These are phyloP conservation scores for Sebastolobus alascanus DNA, from an alignment of 2,797 vertebrate genomes.

Conservation along the genomic window DNA sequence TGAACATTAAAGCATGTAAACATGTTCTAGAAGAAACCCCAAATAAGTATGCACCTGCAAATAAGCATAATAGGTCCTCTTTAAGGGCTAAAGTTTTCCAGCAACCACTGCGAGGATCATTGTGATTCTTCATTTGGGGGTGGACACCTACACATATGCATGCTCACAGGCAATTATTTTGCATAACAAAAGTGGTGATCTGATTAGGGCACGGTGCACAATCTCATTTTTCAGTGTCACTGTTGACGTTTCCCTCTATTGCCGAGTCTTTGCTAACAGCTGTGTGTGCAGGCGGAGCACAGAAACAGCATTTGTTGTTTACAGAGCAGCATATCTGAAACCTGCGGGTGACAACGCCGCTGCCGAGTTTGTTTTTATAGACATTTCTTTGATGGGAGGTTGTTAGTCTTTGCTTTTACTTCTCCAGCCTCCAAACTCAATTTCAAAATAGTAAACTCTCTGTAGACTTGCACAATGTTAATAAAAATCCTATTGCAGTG, in stretches of 20 bases:
- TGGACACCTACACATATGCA: conserved; percentile 7
- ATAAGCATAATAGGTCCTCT: background rate
- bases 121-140: too few species aligned
- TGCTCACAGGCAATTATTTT: conserved; percentile 37
- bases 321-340: conserved; percentile 21
- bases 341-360: conserved; percentile 36
- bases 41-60: too few species aligned
- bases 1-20: background rate
- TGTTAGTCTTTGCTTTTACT: conserved; percentile 41
- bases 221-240: conserved; percentile 53
- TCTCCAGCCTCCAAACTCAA: conserved; percentile 27
- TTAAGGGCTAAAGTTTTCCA: conserved; percentile 47
- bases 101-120: conserved; percentile 27
- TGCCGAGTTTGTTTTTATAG: conserved; percentile 33
- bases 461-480: conserved; percentile 23
- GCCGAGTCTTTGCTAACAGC: conserved; percentile 44
- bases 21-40: too few species aligned
- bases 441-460: conserved; percentile 35
- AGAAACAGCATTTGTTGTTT: conserved; percentile 15
- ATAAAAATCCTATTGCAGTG: conserved; percentile 23
- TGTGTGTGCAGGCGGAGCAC: conserved; percentile 25
- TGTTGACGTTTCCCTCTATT: conserved; percentile 33
- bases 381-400: conserved; percentile 40
- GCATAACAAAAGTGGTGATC: conserved; percentile 59
- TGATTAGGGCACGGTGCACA: conserved; percentile 50